Evolutionary conservation across 2,888 invertebrate species (phyloP).

Genomic region (Chrysolina oricalcia): DNA sequence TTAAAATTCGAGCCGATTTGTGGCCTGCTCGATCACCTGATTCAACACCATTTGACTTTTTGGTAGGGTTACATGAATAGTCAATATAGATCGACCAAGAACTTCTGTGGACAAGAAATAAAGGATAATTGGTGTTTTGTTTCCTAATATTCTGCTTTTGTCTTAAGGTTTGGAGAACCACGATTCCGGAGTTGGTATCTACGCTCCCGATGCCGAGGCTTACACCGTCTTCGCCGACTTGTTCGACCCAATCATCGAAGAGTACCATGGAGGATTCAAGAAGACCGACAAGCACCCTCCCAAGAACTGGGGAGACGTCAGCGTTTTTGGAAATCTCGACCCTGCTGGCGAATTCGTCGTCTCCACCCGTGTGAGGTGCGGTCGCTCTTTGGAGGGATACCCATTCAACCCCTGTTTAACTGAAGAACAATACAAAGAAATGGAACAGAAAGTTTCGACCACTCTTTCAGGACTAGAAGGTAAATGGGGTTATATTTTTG

Average conservation of each 20-base stretch:
- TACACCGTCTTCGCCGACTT: slow-evolving; percentile 94
- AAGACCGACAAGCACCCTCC: slow-evolving; percentile 95
- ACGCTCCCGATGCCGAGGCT: slow-evolving; percentile 97
- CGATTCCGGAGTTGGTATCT: slow-evolving; percentile 97
- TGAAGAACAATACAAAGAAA: slow-evolving; percentile 97
- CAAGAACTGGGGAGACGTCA: slow-evolving; percentile 95
- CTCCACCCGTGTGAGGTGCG: slow-evolving; percentile 96
- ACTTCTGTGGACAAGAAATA: too few relatives aligned
- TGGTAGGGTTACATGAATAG: too few relatives aligned
- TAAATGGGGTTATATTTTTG: not conserved
- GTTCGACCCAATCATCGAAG: slow-evolving; percentile 98
- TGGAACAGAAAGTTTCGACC: slow-evolving; percentile 91
- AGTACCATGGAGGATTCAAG: slow-evolving; percentile 97
- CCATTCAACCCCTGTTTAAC: slow-evolving; percentile 98
- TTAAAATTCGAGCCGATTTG: too few relatives aligned
- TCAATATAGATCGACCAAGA: too few relatives aligned
- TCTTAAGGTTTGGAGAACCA: slow-evolving; percentile 90
- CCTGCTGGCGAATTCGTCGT: slow-evolving; percentile 93
- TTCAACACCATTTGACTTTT: too few relatives aligned
- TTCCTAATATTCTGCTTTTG: not conserved
- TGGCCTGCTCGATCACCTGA: too few relatives aligned
- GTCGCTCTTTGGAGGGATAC: slow-evolving; percentile 94
- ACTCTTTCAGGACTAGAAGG: slow-evolving; percentile 85
- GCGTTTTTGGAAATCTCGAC: slow-evolving; percentile 92
- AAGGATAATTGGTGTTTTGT: too few relatives aligned